Evolutionary conservation across 2,113 vertebrate species (phyloP).

Genomic region (Oxyruncus cristatus): DNA sequence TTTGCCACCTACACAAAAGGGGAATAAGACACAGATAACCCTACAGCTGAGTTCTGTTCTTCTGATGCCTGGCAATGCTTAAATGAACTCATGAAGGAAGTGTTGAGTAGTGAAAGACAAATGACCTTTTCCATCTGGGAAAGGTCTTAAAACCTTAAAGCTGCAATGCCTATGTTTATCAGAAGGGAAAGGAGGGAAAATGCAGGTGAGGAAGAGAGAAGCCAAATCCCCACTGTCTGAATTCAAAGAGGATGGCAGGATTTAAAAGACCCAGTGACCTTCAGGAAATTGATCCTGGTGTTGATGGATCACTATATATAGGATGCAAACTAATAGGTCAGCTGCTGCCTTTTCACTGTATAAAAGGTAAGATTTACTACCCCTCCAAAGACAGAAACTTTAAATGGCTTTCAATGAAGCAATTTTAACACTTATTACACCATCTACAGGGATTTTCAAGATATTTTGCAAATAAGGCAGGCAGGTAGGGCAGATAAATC

Average conservation of each 20-base stretch:
- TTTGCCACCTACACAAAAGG: conserved; percentile 69
- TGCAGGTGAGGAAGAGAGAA: conserved; percentile 41
- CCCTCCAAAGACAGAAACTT: neutral
- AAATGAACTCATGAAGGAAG: conserved; percentile 72
- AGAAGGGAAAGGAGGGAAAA: conserved; percentile 14
- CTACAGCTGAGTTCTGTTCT: conserved; percentile 66
- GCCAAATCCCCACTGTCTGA: neutral
- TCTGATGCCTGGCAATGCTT: conserved; percentile 69
- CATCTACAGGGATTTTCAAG: neutral
- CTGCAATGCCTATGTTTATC: conserved; percentile 22
- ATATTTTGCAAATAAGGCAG: neutral
- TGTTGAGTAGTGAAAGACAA: conserved; percentile 73
- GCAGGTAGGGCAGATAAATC: neutral
- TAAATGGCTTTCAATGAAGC: neutral
- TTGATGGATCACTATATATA: conserved; percentile 38
- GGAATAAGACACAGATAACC: conserved; percentile 60
- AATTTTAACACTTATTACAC: neutral
- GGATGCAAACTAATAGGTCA: neutral
- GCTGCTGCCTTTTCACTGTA: neutral
- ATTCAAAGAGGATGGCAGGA: neutral
- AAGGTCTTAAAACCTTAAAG: conserved; percentile 68
- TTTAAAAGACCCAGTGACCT: conserved; percentile 25
- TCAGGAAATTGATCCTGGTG: conserved; percentile 13
- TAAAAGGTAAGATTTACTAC: neutral
- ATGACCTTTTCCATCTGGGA: conserved; percentile 72